Percentiles rank a stretch among this genome's conserved stretches.
Evolutionary conservation across 2,888 invertebrate genomes (phyloP).

Genomic region (Clostera curtula): DNA sequence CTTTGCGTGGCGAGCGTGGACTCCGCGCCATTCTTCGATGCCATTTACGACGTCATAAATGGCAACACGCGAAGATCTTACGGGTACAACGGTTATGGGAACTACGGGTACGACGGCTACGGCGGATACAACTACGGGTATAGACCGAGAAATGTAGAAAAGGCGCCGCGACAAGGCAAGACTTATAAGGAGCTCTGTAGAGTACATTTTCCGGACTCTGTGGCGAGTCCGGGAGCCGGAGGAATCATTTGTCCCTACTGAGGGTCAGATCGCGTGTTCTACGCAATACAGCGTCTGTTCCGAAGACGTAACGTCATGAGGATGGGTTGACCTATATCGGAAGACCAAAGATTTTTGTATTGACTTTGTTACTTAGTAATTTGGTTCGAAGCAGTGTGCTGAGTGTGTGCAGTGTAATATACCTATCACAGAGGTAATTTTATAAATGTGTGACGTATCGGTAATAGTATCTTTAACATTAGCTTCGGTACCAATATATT

Average conservation of each 20-base stretch:
- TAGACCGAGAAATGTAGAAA: constrained; percentile 28
- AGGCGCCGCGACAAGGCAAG: constrained; percentile 54
- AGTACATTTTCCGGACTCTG: constrained; percentile 77
- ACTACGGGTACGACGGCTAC: constrained; percentile 34
- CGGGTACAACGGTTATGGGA: constrained; percentile 45
- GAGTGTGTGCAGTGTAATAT: too few species aligned
- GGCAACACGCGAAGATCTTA: constrained; percentile 56
- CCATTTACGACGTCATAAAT: constrained; percentile 59
- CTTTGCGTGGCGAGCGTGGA: constrained; percentile 30
- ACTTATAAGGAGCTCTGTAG: constrained; percentile 82
- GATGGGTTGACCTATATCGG: constrained; percentile 53
- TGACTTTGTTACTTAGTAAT: background rate
- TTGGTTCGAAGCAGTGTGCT: background rate
- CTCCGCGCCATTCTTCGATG: constrained; percentile 62
- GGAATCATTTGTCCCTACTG: constrained; percentile 79
- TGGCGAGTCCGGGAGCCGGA: constrained; percentile 64
- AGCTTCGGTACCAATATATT: too few species aligned
- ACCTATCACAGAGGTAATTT: too few species aligned
- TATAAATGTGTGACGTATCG: too few species aligned
- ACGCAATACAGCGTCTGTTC: constrained; percentile 68
- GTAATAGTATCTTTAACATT: too few species aligned
- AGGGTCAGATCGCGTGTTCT: constrained; percentile 73
- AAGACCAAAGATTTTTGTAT: constrained; percentile 4
- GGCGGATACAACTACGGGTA: constrained; percentile 25
- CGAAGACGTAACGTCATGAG: constrained; percentile 69